Evolutionary conservation across 2,888 invertebrate genomes (phyloP).

Genomic region (Endotricha flammealis): DNA sequence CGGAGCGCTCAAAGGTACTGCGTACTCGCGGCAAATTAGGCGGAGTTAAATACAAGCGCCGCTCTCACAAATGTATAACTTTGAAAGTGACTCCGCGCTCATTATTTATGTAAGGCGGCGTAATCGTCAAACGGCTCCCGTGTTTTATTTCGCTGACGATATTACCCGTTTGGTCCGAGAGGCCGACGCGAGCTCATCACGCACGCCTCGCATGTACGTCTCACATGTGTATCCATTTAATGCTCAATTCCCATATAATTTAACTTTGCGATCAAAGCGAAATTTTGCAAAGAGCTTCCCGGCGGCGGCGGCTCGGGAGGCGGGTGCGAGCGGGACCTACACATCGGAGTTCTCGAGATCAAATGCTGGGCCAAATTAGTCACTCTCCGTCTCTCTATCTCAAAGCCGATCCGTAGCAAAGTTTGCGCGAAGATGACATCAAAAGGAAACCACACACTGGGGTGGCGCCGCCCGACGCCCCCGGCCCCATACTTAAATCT

Average conservation of each 20-base stretch:
- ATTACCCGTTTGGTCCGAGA: constrained; percentile 40
- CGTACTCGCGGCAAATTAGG: constrained; percentile 76
- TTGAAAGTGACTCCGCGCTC: constrained; percentile 67
- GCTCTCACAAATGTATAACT: constrained; percentile 68
- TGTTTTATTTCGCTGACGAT: constrained; percentile 50
- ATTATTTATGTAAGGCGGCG: constrained; percentile 72
- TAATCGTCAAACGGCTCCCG: constrained; percentile 61
- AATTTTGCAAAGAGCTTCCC: constrained; percentile 78
- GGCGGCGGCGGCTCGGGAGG: constrained; percentile 56
- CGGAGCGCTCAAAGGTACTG: constrained; percentile 75
- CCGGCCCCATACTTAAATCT: constrained; percentile 70
- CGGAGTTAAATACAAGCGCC: constrained; percentile 75
- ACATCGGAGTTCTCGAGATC: constrained; percentile 72
- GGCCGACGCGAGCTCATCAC: constrained; percentile 20
- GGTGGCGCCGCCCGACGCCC: constrained; percentile 56
- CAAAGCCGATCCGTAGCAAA: constrained; percentile 79
- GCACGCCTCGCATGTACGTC: constrained; percentile 35
- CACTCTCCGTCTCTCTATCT: constrained; percentile 79
- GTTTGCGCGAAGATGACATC: constrained; percentile 79
- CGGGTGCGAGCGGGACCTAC: constrained; percentile 68
- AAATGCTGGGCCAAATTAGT: constrained; percentile 79
- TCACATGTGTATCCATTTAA: constrained; percentile 76
- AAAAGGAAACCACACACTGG: constrained; percentile 79
- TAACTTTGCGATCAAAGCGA: constrained; percentile 78
- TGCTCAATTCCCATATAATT: constrained; percentile 79